Conservation (phyloP, 2,113 vertebrate genomes). For the Dinomys branickii region DNA sequence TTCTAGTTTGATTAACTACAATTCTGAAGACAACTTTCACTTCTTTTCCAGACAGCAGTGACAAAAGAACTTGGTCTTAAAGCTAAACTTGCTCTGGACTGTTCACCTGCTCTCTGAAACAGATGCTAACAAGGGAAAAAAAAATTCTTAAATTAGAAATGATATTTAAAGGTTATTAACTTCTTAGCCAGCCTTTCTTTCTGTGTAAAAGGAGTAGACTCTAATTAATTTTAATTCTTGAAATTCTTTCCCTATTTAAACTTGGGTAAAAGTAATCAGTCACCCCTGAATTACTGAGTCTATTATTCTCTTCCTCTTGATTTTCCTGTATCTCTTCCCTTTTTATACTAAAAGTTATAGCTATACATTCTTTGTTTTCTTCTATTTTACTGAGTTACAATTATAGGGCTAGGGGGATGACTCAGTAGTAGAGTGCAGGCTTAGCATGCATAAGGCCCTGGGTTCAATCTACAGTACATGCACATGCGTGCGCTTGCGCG, state of each 20-base stretch:
- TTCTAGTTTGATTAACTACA: conserved; percentile 58
- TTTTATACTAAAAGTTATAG: conserved; percentile 42
- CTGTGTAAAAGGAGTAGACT: not conserved
- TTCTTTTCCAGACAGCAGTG: conserved; percentile 1
- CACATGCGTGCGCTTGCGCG: not conserved
- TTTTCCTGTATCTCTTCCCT: conserved; percentile 11
- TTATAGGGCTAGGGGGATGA: not conserved
- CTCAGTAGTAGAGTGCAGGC: not conserved
- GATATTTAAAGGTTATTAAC: conserved; percentile 40
- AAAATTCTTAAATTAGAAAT: conserved; percentile 30
- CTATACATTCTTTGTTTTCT: conserved; percentile 5
- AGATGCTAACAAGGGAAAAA: conserved; percentile 5
- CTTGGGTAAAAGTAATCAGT: conserved; percentile 10
- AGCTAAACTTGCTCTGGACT: conserved; percentile 11
- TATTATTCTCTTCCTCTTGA: conserved; percentile 4
- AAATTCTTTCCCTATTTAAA: conserved; percentile 14
- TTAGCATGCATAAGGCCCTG: not conserved
- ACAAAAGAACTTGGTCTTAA: conserved; percentile 40
- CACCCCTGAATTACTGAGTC: conserved; percentile 1
- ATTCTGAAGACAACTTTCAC: conserved; percentile 33
- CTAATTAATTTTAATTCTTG: conserved; percentile 54
- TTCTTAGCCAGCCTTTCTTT: conserved; percentile 21
- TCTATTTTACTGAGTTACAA: conserved; percentile 35
- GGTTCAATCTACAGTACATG: not conserved
- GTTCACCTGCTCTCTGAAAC: conserved; percentile 36